Percentiles rank a stretch among this genome's conserved stretches.
Conservation (phyloP, 2,113 vertebrate genomes). For the Sisor rabdophorus region DNA sequence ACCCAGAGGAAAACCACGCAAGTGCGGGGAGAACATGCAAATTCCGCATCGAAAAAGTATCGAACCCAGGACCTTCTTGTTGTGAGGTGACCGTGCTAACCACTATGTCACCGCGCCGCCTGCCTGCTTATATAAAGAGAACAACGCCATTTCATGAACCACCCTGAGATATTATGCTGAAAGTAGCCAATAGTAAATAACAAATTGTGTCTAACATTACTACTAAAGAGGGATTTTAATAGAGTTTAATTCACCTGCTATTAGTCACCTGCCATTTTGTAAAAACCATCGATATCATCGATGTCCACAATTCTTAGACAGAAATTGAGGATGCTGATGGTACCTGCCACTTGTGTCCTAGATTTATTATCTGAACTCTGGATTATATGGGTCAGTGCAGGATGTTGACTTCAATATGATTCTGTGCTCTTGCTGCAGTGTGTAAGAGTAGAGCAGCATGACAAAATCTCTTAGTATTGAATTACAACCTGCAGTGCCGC, state of each 20-base stretch:
- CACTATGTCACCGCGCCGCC: no score
- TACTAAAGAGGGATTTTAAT: neutral
- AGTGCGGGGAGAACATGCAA: no score
- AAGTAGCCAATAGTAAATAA: neutral
- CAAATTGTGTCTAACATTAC: neutral
- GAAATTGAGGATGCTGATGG: neutral
- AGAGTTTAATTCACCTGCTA: neutral
- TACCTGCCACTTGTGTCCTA: slow-evolving; percentile 9
- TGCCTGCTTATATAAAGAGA: no score
- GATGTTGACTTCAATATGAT: slow-evolving; percentile 11
- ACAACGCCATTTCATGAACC: no score
- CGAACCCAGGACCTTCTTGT: no score
- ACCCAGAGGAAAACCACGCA: no score
- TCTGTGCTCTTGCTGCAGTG: slow-evolving; percentile 22
- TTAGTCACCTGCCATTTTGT: neutral
- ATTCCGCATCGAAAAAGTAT: no score
- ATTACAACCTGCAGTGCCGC: slow-evolving; percentile 1
- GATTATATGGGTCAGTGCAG: slow-evolving; percentile 40
- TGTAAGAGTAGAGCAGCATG: slow-evolving; percentile 12
- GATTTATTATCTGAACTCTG: slow-evolving; percentile 29
- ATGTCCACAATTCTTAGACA: neutral
- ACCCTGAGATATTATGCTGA: no score
- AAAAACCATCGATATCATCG: neutral
- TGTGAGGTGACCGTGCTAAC: no score
- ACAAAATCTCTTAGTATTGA: neutral